Conservation (phyloP, 2,888 invertebrate species). For the Caenorhabditis sp. region DNA sequence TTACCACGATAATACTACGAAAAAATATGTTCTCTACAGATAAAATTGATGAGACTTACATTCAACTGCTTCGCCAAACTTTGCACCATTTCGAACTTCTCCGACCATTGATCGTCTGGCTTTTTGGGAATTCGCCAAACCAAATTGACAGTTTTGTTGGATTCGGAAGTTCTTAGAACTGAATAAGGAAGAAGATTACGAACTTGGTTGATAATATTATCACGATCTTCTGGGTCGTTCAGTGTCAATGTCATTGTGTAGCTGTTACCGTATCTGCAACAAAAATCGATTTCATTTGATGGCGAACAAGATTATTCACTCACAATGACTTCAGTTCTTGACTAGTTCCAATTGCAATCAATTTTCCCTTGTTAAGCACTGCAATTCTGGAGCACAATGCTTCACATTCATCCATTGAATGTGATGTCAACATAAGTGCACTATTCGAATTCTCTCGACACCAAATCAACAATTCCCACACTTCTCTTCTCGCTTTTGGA, state of each 20-base stretch:
- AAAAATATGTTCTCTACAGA: no score
- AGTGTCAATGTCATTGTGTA: constrained; percentile 53
- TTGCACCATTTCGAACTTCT: constrained; percentile 54
- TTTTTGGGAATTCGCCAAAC: constrained; percentile 55
- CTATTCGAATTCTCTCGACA: constrained; percentile 47
- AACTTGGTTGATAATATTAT: constrained; percentile 16
- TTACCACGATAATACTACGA: no score
- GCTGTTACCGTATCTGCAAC: constrained; percentile 59
- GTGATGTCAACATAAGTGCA: constrained; percentile 63
- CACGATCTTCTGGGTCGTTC: constrained; percentile 10
- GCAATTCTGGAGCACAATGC: constrained; percentile 68
- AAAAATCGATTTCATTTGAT: neutral
- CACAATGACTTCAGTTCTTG: constrained; percentile 65
- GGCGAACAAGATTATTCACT: constrained; percentile 4
- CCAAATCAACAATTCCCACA: constrained; percentile 72
- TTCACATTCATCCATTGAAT: constrained; percentile 65
- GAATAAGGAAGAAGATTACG: constrained; percentile 15
- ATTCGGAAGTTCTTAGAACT: constrained; percentile 33
- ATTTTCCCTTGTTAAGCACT: constrained; percentile 64
- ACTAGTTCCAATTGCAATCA: constrained; percentile 65
- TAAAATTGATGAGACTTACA: neutral
- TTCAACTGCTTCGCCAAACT: constrained; percentile 41
- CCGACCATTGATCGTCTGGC: constrained; percentile 54
- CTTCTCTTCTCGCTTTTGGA: constrained; percentile 77
- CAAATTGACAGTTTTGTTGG: constrained; percentile 44